Base-by-base conservation (phyloP, 2,888 invertebrate genomes). In the Eupithecia pulchellata region DNA sequence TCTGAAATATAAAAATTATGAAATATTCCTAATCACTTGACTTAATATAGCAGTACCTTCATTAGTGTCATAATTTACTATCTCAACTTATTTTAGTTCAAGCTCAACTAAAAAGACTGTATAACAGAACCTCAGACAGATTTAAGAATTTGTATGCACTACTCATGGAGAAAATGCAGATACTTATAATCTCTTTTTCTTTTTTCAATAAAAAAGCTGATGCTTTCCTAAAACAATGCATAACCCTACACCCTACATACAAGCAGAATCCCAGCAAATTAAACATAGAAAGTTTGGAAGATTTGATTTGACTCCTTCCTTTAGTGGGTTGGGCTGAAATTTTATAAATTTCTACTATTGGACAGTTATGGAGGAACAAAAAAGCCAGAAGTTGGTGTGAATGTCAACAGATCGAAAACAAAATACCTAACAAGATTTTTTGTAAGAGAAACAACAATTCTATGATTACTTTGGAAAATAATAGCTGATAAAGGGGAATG, bases 1-100 rank as follows among this genome's bases (percentile, higher is more conserved):
- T 85, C 93, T 93, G 90, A 91, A 91, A 77, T 89, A 88, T 77
- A 36, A 32, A 68, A 52, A 66, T 13, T 64, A 65, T 36, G 0
- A 32, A 9, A 58, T 30, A n/a, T 20, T 60, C 11, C 9, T 4
- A 29, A 17, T 30, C 30, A n/a, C 58, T 32, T 20, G 11, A 52
- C 52, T 52, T 20, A 1, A 47, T 47, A 20, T 47, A 47, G 20
- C 47, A 8, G 39, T n/a, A 39, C 17, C n/a, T 39, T 6, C 17
- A n/a, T 17, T 20, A 3, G 42, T n/a, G n/a, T n/a, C n/a, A n/a
- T n/a, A n/a, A n/a, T n/a, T n/a, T 47, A 47, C 8, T 47, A 20
- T 47, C 20, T 20, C 1, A 47, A n/a, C 42, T 3, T 36, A 4
- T 4, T 36, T 36, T 20, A 47, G n/a, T 20, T 20, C 42, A 47